These are phyloP conservation scores for Macrotrachela quadricornifera DNA, from an alignment of 1,140 invertebrate species.

Conservation along the genomic window DNA sequence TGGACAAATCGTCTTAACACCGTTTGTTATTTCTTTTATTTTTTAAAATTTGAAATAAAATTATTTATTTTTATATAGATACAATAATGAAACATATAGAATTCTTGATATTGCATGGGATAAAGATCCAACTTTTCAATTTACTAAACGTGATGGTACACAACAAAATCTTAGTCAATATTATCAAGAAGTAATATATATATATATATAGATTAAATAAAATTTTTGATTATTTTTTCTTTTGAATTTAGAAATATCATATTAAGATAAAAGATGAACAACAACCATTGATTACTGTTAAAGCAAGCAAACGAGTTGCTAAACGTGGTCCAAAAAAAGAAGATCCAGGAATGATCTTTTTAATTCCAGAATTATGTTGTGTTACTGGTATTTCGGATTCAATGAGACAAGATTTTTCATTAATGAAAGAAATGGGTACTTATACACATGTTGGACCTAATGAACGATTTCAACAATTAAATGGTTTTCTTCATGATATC, in stretches of 20 bases:
- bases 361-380: conserved; percentile 1
- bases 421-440: conserved; percentile 1
- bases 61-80: conserved; percentile 29
- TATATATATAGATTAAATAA: too few species aligned
- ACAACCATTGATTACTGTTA: neutral
- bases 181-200: too few species aligned
- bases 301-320: neutral
- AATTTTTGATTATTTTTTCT: conserved; percentile 25
- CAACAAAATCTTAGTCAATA: conserved; percentile 17
- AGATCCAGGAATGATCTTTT: neutral
- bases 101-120: conserved; percentile 67
- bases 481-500: neutral
- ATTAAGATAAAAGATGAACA: neutral
- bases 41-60: too few species aligned
- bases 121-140: conserved; percentile 38
- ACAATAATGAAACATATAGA: conserved; percentile 70
- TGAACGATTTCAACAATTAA: neutral
- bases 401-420: neutral
- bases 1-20: conserved; percentile 44
- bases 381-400: conserved; percentile 2
- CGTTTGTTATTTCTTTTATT: too few species aligned
- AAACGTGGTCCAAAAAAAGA: neutral
- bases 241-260: conserved; percentile 31
- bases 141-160: conserved; percentile 37
- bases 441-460: neutral